Evolutionary conservation across 2,113 vertebrate genomes (phyloP), one percentile per base, ranked within the genome.

Genomic region (Notechis scutatus): DNA sequence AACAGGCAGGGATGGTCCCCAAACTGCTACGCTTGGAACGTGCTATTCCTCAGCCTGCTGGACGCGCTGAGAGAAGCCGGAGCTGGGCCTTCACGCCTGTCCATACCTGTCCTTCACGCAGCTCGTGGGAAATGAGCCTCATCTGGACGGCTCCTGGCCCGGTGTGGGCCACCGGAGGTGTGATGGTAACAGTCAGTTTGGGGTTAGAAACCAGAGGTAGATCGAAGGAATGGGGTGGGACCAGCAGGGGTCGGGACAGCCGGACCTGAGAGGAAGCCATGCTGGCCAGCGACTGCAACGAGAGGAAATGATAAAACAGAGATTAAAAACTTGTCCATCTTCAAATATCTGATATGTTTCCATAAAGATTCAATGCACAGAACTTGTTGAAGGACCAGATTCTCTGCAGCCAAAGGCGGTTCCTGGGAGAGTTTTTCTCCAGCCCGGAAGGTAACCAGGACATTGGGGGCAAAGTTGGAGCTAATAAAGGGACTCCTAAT

Each of bases 41-140:
- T 15, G 64, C 14, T 34, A 34, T 74, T 74, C 15, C n/a, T 20
- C 69, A 81, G 6, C 5, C 47, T 34, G 23, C 20, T 69, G 34
- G 34, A 0, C n/a, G 24, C 24, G 12, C 1, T 14, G 45, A 56
- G 86, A 11, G n/a, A 1, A 8, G 34, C 23, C 45, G 12, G 18
- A 21, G 34, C n/a, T 34, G 1, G 0, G 18, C 18, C 10, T 29
- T 50, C 8, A 18, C 2, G 1, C 74, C 34, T 4, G 21, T 20
- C 45, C 54, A 5, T 97, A 99, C 99, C 98, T 99, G 99, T 95
- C 98, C 99, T 95, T 99, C 98, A 39, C 98, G 98, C 2, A 99
- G 96, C 93, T 99, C 98, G 61, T 98, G 97, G 15, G 99, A 99
- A 96, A 99, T 98, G 89, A 99, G 98, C 92, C 99, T 98, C 97